Evolutionary conservation across 2,888 invertebrate genomes (phyloP).

Genomic region (Oligia latruncula): DNA sequence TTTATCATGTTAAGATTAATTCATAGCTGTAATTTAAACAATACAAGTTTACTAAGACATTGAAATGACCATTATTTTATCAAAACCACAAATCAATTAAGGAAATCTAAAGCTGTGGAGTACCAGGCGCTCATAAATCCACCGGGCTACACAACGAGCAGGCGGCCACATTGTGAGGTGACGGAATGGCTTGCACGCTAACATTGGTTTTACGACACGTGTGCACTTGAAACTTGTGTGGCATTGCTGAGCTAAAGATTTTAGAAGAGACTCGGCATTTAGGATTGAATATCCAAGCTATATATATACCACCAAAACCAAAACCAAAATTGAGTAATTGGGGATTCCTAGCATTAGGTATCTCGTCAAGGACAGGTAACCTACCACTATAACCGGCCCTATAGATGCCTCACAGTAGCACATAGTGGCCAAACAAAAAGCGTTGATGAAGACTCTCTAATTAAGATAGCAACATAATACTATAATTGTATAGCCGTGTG

Average conservation of each 20-base stretch:
- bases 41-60: neutral
- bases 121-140: constrained; percentile 55
- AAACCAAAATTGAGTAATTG: neutral
- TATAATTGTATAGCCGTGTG: too few species aligned
- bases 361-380: too few species aligned
- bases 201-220: constrained; percentile 84
- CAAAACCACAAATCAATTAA: constrained; percentile 51
- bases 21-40: neutral
- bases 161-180: constrained; percentile 59
- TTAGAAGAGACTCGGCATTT: constrained; percentile 65
- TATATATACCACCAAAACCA: too few species aligned
- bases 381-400: neutral
- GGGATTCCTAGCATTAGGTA: neutral
- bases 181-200: constrained; percentile 64
- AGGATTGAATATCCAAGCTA: neutral
- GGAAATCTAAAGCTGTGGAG: constrained; percentile 9
- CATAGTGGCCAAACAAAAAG: neutral
- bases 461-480: too few species aligned
- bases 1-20: neutral
- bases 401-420: neutral
- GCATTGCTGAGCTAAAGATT: constrained; percentile 62
- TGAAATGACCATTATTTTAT: neutral
- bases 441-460: neutral
- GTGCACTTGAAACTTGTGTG: constrained; percentile 74
- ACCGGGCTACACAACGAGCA: constrained; percentile 40